phyloP scores from a whole-genome alignment of 2,888 invertebrate species.

The Drosophila merina region DNA sequence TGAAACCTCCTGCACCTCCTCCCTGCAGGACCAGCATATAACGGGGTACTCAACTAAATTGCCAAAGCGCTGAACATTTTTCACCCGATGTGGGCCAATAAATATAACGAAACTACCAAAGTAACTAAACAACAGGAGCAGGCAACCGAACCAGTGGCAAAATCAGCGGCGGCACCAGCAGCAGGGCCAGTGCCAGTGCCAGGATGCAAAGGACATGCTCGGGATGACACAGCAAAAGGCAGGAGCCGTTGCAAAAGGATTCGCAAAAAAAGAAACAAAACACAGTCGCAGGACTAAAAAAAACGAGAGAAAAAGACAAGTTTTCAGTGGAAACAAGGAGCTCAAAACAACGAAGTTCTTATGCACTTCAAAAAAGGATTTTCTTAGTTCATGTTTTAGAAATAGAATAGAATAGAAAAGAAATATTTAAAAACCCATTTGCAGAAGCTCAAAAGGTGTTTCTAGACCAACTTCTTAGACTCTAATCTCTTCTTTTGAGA shows the following conservation, averaged over 20 bases:
- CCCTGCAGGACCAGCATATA: slow-evolving; percentile 64
- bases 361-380: background rate
- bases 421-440: background rate
- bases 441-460: too few relatives aligned
- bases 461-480: too few relatives aligned
- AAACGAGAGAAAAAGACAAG: slow-evolving; percentile 2
- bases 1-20: slow-evolving; percentile 5
- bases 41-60: slow-evolving; percentile 77
- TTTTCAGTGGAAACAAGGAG: background rate
- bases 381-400: background rate
- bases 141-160: slow-evolving; percentile 20
- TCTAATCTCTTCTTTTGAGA: too few relatives aligned
- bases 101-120: slow-evolving; percentile 82
- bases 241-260: slow-evolving; percentile 4
- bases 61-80: slow-evolving; percentile 82
- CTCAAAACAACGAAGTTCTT: background rate
- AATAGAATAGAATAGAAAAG: background rate
- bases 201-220: slow-evolving; percentile 39
- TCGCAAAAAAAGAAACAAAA: slow-evolving; percentile 2
- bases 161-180: slow-evolving; percentile 13
- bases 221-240: slow-evolving; percentile 33
- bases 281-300: slow-evolving; percentile 14
- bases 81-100: slow-evolving; percentile 83
- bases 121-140: slow-evolving; percentile 74
- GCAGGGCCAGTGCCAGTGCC: slow-evolving; percentile 15